A percentile compares a stretch with the other conserved stretches of the same genome.
phyloP scores from a whole-genome alignment of 2,888 invertebrate species.

The Noctua fimbriata region DNA sequence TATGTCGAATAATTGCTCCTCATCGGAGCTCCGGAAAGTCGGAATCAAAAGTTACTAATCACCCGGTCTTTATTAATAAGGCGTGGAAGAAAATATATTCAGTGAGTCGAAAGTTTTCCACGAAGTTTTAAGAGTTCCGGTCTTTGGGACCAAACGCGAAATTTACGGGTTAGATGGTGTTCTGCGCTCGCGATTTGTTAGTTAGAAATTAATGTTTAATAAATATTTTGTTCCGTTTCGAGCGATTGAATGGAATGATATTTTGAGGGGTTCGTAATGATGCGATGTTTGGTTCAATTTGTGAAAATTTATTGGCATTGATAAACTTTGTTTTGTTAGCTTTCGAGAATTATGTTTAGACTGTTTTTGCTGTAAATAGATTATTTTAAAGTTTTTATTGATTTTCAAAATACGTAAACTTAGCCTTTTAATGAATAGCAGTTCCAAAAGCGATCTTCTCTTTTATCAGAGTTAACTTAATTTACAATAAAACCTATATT shows the following conservation, averaged over 20 bases:
- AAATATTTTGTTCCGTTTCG: slow-evolving; percentile 60
- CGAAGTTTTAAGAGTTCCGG: slow-evolving; percentile 71
- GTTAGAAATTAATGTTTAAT: slow-evolving; percentile 61
- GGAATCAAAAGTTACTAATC: slow-evolving; percentile 89
- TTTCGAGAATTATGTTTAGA: background rate
- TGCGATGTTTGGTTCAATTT: slow-evolving; percentile 27
- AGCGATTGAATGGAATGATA: slow-evolving; percentile 55
- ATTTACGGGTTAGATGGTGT: slow-evolving; percentile 66
- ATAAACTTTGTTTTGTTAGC: background rate
- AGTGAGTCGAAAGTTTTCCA: slow-evolving; percentile 69
- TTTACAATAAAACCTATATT: background rate
- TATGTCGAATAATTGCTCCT: slow-evolving; percentile 89
- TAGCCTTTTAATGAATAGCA: background rate
- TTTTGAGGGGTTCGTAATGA: slow-evolving; percentile 22
- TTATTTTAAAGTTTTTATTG: background rate
- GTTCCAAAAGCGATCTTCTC: background rate
- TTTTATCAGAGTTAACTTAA: background rate
- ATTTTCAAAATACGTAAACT: background rate
- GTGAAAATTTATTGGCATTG: slow-evolving; percentile 16
- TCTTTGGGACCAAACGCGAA: slow-evolving; percentile 60
- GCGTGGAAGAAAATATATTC: slow-evolving; percentile 74
- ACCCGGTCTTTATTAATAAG: slow-evolving; percentile 86
- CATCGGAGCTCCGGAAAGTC: slow-evolving; percentile 80
- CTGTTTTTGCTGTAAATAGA: background rate
- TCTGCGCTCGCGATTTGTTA: slow-evolving; percentile 56